Base-by-base conservation (phyloP, 2,113 vertebrate species). In the Zosterops hypoxanthus region DNA sequence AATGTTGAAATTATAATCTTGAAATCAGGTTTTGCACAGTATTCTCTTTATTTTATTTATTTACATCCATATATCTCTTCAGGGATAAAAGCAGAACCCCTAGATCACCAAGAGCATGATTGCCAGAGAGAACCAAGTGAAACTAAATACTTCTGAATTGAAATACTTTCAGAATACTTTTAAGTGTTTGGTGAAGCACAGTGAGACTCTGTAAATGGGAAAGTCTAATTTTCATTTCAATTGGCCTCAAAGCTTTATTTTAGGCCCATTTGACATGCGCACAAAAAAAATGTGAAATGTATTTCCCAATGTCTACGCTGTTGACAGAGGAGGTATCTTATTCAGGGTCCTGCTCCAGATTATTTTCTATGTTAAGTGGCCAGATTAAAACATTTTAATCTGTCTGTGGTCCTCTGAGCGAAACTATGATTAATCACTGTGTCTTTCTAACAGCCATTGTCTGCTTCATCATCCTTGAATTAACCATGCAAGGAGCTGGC, bases 331-430 rank as follows among this genome's bases (percentile, higher is more conserved):
- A 90, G 16, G 5, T 44, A n/a, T 71, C n/a, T 60, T 85, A 57
- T 52, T 87, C 29, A 50, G 50, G 21, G 42, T 87, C 50, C 78
- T 77, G 29, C 66, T 90, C 25, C 59, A 70, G 61, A 36, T 85
- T 87, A n/a, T 44, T 68, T 23, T 75, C 33, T 65, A 6, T 87
- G 22, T 84, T 82, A 88, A 90, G 19, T 66, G 66, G 26, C 31
- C 59, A 66, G 36, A 87, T 94, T 91, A 77, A 91, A 95, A 65
- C 21, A 55, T 92, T 92, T 88, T 80, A 59, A 59, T 88, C 56
- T 90, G 29, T 91, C 84, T 17, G 12, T 85, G 75, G 39, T 85
- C 16, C 50, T 88, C 49, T 50, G 36, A 68, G 56, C 24, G 36
- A 57, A 95, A 82, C 41, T 68, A 36, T 86, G 60, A 79, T 96